Percentiles rank a stretch among this genome's conserved stretches.
Evolutionary conservation across 2,113 vertebrate species (phyloP).

Genomic region (Cygnus atratus): DNA sequence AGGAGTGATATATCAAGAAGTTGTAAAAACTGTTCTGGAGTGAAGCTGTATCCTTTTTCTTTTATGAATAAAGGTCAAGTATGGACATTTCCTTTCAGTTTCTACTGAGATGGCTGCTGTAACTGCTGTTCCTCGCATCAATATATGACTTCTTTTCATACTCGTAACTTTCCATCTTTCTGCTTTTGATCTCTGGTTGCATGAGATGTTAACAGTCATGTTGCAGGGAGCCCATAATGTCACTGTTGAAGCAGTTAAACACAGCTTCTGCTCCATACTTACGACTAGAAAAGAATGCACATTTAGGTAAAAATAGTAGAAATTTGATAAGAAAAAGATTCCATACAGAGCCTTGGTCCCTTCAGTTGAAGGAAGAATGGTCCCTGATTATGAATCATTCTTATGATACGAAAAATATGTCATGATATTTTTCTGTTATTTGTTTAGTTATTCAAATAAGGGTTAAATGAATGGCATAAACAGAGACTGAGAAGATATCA

Average conservation of each 20-base stretch:
- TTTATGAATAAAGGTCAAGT: neutral
- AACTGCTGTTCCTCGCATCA: neutral
- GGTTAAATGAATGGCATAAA: neutral
- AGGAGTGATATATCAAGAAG: neutral
- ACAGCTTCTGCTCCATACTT: neutral
- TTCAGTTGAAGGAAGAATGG: neutral
- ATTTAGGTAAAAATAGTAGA: neutral
- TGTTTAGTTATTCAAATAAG: neutral
- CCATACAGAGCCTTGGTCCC: neutral
- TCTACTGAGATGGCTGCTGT: neutral
- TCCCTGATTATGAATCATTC: neutral
- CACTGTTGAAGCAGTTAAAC: neutral
- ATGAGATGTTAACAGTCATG: neutral
- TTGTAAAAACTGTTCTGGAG: neutral
- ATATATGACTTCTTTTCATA: neutral
- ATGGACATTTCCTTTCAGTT: neutral
- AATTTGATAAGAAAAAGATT: neutral
- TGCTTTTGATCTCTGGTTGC: neutral
- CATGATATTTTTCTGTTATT: neutral
- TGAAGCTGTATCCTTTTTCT: neutral
- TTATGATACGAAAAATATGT: neutral
- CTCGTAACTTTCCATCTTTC: neutral
- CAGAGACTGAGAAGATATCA: neutral
- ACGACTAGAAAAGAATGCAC: neutral
- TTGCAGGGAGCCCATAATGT: neutral